phyloP scores from a whole-genome alignment of 1,140 invertebrate species.

The Trissolcus basalis region DNA sequence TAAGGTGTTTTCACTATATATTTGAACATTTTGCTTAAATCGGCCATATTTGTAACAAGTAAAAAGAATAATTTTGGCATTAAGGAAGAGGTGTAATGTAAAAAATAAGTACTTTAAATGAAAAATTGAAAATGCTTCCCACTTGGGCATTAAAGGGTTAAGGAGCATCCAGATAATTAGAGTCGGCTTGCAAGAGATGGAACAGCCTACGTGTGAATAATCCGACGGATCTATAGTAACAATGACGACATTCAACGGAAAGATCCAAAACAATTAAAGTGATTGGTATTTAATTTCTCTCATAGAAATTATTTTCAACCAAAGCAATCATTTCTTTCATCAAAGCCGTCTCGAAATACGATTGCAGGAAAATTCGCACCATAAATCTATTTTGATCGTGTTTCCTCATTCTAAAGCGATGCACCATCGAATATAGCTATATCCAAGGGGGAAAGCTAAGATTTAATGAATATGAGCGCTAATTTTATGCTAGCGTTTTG shows the following conservation, averaged over 20 bases:
- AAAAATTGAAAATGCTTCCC: conserved; percentile 22
- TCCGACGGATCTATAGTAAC: conserved; percentile 6
- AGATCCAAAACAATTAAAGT: background rate
- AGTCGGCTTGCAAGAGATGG: conserved; percentile 17
- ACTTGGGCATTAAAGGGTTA: conserved; percentile 27
- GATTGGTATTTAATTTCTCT: no score
- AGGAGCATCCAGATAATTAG: conserved; percentile 36
- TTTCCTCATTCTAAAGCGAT: no score
- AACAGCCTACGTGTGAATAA: conserved; percentile 10
- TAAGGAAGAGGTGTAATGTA: conserved; percentile 10
- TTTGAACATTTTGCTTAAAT: no score
- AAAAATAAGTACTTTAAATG: conserved; percentile 19
- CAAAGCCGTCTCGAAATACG: no score
- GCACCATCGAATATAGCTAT: background rate
- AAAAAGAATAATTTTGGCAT: background rate
- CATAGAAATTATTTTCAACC: no score
- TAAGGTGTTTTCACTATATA: no score
- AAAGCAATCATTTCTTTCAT: no score
- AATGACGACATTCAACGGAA: conserved; percentile 8
- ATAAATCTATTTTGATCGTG: no score
- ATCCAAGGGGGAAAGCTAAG: no score
- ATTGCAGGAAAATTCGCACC: no score
- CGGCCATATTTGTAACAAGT: background rate
- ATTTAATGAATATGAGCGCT: background rate
- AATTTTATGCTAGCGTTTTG: conserved; percentile 24